phyloP scores from a whole-genome alignment of 2,797 vertebrate genomes.

The Ceyx erithaca region DNA sequence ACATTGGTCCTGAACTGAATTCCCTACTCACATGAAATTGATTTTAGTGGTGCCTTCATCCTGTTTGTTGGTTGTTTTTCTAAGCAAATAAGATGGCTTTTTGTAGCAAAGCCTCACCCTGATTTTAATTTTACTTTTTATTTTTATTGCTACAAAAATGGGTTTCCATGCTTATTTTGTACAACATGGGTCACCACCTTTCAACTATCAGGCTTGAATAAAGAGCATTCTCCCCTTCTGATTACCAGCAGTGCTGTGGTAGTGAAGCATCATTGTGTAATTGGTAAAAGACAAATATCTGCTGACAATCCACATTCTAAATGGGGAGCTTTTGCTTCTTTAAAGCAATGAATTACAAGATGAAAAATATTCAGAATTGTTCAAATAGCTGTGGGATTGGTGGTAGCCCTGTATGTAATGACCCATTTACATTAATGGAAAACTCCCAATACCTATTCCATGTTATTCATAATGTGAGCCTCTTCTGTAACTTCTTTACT shows the following conservation, averaged over 20 bases:
- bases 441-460: neutral
- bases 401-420: constrained; percentile 19
- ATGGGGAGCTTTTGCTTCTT: neutral
- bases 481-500: neutral
- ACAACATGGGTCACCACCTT: constrained; percentile 5
- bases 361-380: neutral
- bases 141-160: neutral
- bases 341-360: neutral
- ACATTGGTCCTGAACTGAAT: constrained; percentile 3
- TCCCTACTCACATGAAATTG: neutral
- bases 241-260: neutral
- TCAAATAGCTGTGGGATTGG: neutral
- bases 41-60: constrained; percentile 32
- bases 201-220: neutral
- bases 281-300: neutral
- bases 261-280: neutral
- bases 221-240: neutral
- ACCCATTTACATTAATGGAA: neutral
- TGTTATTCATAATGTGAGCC: neutral
- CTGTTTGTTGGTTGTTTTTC: constrained; percentile 39
- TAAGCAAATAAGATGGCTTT: constrained; percentile 22
- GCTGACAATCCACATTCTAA: neutral
- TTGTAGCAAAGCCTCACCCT: neutral
- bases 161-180: constrained; percentile 23
- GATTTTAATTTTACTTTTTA: neutral